A percentile compares a stretch with the other conserved stretches of the same genome.
phyloP scores from a whole-genome alignment of 2,797 vertebrate genomes.

The Urophycis tenuis region DNA sequence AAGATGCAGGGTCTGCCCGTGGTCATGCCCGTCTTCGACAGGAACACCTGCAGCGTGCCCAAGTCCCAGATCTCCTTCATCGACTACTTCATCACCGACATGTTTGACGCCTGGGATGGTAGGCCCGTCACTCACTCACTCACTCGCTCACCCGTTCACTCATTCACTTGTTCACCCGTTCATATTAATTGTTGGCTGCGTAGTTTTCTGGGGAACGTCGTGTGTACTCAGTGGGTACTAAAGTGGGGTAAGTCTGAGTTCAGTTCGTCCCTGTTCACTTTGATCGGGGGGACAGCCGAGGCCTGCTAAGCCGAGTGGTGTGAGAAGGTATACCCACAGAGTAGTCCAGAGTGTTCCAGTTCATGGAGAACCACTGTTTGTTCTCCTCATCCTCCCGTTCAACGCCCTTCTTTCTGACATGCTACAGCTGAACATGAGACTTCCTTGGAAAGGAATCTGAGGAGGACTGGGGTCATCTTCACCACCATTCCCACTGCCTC shows the following conservation, averaged over 20 bases:
- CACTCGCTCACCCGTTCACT: too few relatives aligned
- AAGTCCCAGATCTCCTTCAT: constrained; percentile 97
- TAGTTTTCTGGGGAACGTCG: too few relatives aligned
- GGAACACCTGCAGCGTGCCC: constrained; percentile 92
- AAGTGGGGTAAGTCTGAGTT: too few relatives aligned
- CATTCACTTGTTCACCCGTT: too few relatives aligned
- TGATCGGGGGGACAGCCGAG: too few relatives aligned
- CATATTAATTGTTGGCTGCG: too few relatives aligned
- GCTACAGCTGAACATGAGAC: neutral
- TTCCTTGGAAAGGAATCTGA: constrained; percentile 7
- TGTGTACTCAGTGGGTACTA: too few relatives aligned
- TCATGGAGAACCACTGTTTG: neutral
- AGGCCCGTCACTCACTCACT: constrained; percentile 38
- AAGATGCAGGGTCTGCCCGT: constrained; percentile 85
- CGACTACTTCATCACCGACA: constrained; percentile 96
- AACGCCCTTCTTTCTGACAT: neutral
- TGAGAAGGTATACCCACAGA: too few relatives aligned
- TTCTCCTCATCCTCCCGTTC: neutral
- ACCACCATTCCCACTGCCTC: constrained; percentile 43
- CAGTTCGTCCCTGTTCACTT: too few relatives aligned
- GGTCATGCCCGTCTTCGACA: constrained; percentile 95
- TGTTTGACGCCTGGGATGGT: constrained; percentile 99
- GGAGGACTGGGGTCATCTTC: neutral
- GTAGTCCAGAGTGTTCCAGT: neutral
- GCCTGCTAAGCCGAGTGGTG: too few relatives aligned